phyloP scores from a whole-genome alignment of 2,888 invertebrate species.

The Micropterix aruncella region DNA sequence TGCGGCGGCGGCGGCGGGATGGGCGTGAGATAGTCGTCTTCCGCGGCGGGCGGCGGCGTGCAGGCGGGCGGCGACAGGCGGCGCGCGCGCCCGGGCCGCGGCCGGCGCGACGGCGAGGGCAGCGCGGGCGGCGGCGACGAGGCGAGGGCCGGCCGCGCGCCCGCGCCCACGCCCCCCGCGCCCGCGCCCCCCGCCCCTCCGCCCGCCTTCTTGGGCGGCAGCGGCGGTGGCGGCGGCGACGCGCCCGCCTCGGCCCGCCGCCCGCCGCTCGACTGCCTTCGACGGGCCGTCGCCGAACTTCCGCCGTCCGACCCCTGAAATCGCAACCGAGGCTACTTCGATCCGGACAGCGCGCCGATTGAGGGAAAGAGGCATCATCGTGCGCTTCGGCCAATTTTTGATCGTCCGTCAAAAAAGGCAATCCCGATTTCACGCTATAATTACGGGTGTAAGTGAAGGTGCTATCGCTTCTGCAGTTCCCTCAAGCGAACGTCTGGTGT shows the following conservation, averaged over 20 bases:
- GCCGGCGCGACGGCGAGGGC: conserved; percentile 26
- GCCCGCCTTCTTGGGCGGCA: conserved; percentile 37
- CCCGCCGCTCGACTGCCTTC: conserved; percentile 21
- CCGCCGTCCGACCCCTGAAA: conserved; percentile 15
- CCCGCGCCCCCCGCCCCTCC: conserved; percentile 16
- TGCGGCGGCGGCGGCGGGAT: conserved; percentile 38
- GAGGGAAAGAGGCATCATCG: too few species aligned
- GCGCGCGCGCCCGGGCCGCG: conserved; percentile 12
- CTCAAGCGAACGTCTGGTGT: too few species aligned
- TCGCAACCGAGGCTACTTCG: neutral
- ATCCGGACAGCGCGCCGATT: neutral
- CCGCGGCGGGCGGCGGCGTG: too few species aligned
- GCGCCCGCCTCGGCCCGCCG: too few species aligned
- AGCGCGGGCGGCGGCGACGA: conserved; percentile 24
- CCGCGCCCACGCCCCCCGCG: conserved; percentile 43
- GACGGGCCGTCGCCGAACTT: conserved; percentile 22
- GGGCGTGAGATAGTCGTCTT: conserved; percentile 60
- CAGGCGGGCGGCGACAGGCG: neutral
- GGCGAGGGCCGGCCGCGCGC: conserved; percentile 15
- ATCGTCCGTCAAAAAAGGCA: too few species aligned
- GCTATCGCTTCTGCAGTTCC: too few species aligned
- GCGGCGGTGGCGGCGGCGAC: conserved; percentile 56
- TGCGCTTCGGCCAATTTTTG: too few species aligned
- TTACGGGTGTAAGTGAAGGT: too few species aligned
- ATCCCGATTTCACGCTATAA: too few species aligned